These are phyloP conservation scores for Sebastes itinus DNA, from an alignment of 2,797 vertebrate species.

Conservation along the genomic window DNA sequence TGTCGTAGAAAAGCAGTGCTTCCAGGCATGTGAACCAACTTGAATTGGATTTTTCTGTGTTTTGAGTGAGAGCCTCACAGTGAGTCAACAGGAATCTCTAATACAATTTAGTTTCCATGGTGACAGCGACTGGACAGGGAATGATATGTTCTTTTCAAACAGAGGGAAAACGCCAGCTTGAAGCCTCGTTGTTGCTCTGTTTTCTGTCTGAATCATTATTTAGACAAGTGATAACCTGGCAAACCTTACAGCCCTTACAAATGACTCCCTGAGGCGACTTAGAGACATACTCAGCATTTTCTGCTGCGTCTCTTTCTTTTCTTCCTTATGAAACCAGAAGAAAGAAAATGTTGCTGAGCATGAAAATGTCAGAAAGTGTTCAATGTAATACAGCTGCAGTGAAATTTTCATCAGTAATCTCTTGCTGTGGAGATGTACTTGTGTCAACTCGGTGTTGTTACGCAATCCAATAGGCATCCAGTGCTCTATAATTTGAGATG, in stretches of 20 bases:
- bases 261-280: constrained; percentile 6
- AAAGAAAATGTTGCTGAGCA: background rate
- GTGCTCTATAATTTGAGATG: constrained; percentile 33
- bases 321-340: background rate
- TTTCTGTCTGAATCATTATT: constrained; percentile 68
- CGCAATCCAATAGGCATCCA: constrained; percentile 11
- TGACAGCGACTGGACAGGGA: constrained; percentile 63
- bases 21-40: constrained; percentile 45
- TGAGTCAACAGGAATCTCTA: constrained; percentile 79
- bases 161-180: constrained; percentile 59
- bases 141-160: constrained; percentile 72
- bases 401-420: constrained; percentile 34
- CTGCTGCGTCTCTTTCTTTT: background rate
- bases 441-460: constrained; percentile 19
- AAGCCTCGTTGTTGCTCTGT: constrained; percentile 51
- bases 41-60: constrained; percentile 48
- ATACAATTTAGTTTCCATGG: constrained; percentile 83
- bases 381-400: background rate
- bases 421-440: background rate
- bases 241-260: constrained; percentile 34
- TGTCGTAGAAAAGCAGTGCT: constrained; percentile 8
- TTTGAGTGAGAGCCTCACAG: constrained; percentile 65
- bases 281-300: constrained; percentile 1
- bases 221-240: constrained; percentile 48
- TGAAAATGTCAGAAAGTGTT: background rate